Evolutionary conservation across 2,888 invertebrate genomes (phyloP).

Genomic region (Seira musarum): DNA sequence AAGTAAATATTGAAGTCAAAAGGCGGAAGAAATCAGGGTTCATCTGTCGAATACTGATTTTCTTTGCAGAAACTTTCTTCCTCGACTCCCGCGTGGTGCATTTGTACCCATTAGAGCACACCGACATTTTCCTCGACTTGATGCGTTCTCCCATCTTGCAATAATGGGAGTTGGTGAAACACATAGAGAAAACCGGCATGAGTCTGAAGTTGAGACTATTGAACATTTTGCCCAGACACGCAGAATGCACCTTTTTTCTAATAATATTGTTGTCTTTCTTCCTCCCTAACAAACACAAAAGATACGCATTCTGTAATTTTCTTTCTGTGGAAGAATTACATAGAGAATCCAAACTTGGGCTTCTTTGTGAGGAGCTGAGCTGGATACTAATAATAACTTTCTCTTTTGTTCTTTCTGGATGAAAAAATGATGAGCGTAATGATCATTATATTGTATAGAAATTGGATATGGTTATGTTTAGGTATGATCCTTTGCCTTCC

Average conservation of each 20-base stretch:
- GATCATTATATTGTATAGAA: no score
- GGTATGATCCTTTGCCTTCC: neutral
- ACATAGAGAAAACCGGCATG: neutral
- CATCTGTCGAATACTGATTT: conserved; percentile 63
- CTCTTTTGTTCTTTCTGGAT: neutral
- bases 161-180: neutral
- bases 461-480: no score
- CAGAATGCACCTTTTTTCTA: conserved; percentile 2
- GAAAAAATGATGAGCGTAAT: no score
- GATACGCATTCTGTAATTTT: neutral
- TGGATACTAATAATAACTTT: neutral
- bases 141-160: neutral
- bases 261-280: conserved; percentile 4
- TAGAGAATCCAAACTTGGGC: neutral
- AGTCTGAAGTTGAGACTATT: neutral
- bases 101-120: conserved; percentile 27
- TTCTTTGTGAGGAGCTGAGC: neutral
- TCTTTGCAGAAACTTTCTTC: conserved; percentile 10
- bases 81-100: conserved; percentile 18
- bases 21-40: conserved; percentile 66
- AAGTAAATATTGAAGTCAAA: conserved; percentile 61
- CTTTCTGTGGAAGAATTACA: neutral
- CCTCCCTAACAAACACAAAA: neutral
- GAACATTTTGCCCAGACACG: neutral
- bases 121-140: neutral